Evolutionary conservation across 2,888 invertebrate species (phyloP), one percentile per base, ranked within the genome.

Genomic region (Rhabditoides inermis): DNA sequence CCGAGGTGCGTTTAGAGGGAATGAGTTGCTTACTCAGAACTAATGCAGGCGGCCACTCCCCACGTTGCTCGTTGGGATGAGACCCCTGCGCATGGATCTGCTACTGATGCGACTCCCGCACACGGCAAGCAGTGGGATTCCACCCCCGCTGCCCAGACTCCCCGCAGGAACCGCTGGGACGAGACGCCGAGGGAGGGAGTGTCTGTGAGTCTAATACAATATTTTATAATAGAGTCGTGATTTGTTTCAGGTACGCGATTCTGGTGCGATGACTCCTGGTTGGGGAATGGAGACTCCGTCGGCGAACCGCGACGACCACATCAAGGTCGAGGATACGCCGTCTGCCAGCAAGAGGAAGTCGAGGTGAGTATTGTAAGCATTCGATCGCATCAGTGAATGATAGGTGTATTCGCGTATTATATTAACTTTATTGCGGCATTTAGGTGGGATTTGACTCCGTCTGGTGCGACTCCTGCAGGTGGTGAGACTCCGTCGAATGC

Each of bases 401-500:
- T n/a, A n/a, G n/a, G n/a, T n/a, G n/a, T n/a, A n/a, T n/a, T n/a
- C n/a, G n/a, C n/a, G n/a, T n/a, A n/a, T n/a, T n/a, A n/a, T n/a
- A n/a, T n/a, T n/a, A n/a, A n/a, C n/a, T n/a, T n/a, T n/a, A n/a
- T n/a, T n/a, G n/a, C n/a, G n/a, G n/a, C n/a, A n/a, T n/a, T n/a
- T n/a, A n/a, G n/a, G 58, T 98, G 98, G 98, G 98, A 99, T 78
- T 92, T 98, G 79, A 98, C 95, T 0, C 95, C 98, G 0, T 79
- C 78, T 27, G 79, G 81, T 58, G 81, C 82, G 2, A 80, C 82
- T 1, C 55, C 56, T 7, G 55, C 58, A 7, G 61, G 53, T 2
- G 46, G 51, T 7, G 55, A 56, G 4, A 60, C 60, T 3, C 60
- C 57, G 44, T 49, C 58, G 36, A 58, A 61, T 25, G 20, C n/a